phyloP scores from a whole-genome alignment of 2,113 vertebrate genomes.

The Coturnix japonica region DNA sequence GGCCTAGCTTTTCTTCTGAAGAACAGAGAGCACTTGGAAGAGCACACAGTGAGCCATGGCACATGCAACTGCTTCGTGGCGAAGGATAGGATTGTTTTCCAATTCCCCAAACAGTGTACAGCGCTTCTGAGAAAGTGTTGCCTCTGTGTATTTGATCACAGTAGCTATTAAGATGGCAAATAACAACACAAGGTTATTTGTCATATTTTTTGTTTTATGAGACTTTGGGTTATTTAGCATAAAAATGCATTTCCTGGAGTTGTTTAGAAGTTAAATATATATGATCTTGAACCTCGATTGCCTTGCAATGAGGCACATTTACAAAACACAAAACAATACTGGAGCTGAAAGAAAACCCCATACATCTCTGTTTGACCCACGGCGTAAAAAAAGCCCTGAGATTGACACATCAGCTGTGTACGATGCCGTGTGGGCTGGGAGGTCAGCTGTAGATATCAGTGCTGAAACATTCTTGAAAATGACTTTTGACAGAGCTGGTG shows the following conservation, averaged over 20 bases:
- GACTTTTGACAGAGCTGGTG: not conserved
- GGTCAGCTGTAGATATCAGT: not conserved
- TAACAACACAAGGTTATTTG: not conserved
- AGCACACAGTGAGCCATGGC: not conserved
- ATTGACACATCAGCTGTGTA: not conserved
- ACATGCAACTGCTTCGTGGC: not conserved
- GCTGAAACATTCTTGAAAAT: not conserved
- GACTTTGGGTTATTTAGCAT: not conserved
- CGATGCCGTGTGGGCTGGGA: not conserved
- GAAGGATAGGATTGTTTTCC: not conserved
- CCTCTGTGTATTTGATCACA: not conserved
- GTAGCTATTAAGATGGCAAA: not conserved
- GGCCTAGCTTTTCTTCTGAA: not conserved
- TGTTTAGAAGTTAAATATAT: not conserved
- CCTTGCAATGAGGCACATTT: not conserved
- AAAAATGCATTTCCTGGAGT: not conserved
- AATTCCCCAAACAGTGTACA: not conserved
- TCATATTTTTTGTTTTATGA: not conserved
- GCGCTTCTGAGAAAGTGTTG: not conserved
- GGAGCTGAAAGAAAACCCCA: not conserved
- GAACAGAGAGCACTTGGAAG: not conserved
- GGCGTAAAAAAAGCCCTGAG: not conserved
- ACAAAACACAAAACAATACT: not conserved
- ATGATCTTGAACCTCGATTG: not conserved
- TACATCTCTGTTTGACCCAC: not conserved